Conservation (phyloP, 2,797 vertebrate genomes). For the Siniperca scherzeri region DNA sequence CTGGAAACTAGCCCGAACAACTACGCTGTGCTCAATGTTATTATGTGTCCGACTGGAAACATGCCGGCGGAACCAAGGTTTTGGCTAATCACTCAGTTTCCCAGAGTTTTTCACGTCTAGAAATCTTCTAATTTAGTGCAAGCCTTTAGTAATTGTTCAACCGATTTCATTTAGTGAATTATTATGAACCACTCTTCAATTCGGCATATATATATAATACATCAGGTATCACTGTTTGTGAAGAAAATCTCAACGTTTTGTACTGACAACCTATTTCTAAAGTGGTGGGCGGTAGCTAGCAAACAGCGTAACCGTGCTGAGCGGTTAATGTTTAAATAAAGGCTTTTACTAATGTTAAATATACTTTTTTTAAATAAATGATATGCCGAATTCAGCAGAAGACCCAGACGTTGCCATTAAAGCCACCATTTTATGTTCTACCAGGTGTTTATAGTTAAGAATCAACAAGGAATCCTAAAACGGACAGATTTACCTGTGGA, state of each 20-base stretch:
- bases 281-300: neutral
- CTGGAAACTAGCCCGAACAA: neutral
- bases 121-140: neutral
- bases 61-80: constrained; percentile 55
- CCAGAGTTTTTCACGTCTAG: neutral
- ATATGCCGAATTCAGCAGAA: neutral
- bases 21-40: neutral
- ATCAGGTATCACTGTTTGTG: neutral
- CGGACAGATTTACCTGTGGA: neutral
- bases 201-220: neutral
- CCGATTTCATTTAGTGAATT: rapidly evolving
- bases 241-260: neutral
- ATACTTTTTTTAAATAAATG: neutral
- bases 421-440: neutral
- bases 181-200: neutral
- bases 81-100: neutral
- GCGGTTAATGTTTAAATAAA: neutral
- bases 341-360: neutral
- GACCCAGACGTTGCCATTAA: rapidly evolving
- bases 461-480: neutral
- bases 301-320: neutral
- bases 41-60: constrained; percentile 78
- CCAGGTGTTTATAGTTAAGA: neutral
- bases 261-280: too few relatives aligned
- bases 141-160: neutral